These are phyloP conservation scores for Listronotus bonariensis DNA, from an alignment of 1,140 invertebrate species.

Conservation along the genomic window DNA sequence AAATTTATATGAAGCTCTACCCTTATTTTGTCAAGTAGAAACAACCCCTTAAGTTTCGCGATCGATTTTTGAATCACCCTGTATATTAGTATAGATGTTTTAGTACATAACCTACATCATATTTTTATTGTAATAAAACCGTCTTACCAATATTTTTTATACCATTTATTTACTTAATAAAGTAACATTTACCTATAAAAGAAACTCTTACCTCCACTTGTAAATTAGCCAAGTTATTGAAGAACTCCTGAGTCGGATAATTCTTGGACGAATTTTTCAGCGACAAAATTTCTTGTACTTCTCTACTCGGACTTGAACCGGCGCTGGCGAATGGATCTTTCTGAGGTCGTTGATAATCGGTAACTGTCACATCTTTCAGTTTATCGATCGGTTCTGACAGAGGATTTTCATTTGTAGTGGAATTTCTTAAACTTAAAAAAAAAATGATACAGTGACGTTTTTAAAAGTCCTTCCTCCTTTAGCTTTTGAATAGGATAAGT, in stretches of 20 bases:
- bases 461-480: no score
- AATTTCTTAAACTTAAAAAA: conserved; percentile 31
- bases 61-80: no score
- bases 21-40: no score
- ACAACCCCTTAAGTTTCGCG: no score
- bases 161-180: no score
- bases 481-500: no score
- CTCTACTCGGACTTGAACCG: conserved; percentile 82
- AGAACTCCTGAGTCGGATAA: conserved; percentile 49
- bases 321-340: conserved; percentile 65
- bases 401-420: conserved; percentile 30
- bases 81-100: no score
- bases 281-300: conserved; percentile 80
- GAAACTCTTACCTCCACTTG: conserved; percentile 27
- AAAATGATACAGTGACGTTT: not conserved
- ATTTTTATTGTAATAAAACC: no score
- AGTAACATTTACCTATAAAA: no score
- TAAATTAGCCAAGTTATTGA: conserved; percentile 47
- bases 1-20: no score
- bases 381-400: conserved; percentile 34
- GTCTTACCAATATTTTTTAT: no score
- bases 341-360: conserved; percentile 47
- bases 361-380: conserved; percentile 38
- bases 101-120: no score
- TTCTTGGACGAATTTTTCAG: conserved; percentile 57